Evolutionary conservation across 2,797 vertebrate genomes (phyloP).

Genomic region (Trichosurus vulpecula): DNA sequence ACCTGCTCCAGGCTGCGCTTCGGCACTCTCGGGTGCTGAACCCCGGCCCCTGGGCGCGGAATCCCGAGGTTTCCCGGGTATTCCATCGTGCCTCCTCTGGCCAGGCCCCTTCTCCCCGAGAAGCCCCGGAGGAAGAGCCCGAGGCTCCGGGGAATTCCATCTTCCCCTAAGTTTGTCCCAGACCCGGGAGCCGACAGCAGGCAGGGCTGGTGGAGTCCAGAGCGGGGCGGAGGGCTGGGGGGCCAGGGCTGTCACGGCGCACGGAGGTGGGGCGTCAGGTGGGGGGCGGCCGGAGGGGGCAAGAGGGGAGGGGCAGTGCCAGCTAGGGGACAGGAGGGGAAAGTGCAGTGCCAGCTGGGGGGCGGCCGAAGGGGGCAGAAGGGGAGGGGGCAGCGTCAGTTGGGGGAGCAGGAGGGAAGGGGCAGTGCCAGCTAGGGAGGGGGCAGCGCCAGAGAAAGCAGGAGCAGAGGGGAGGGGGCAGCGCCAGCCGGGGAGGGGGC

Average conservation of each 20-base stretch:
- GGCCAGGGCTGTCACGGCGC: background rate
- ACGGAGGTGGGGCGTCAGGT: background rate
- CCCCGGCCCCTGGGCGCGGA: too few relatives aligned
- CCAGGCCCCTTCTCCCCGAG: background rate
- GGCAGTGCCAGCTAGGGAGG: too few relatives aligned
- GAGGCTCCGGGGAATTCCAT: background rate
- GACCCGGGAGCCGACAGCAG: background rate
- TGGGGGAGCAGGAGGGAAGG: too few relatives aligned
- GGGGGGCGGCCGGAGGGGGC: background rate
- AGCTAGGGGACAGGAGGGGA: too few relatives aligned
- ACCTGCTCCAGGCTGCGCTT: conserved; percentile 69
- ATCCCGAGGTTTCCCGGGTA: too few relatives aligned
- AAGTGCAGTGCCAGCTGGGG: too few relatives aligned
- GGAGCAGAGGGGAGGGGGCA: background rate
- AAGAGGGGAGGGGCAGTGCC: too few relatives aligned
- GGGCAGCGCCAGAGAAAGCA: background rate
- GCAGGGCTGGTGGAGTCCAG: background rate
- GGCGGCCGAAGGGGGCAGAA: too few relatives aligned
- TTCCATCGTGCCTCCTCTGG: too few relatives aligned
- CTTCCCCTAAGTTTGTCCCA: background rate
- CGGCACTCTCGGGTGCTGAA: background rate
- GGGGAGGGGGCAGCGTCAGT: too few relatives aligned
- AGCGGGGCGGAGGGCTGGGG: background rate
- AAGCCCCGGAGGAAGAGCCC: background rate
- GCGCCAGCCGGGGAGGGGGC: background rate